Percentiles rank a stretch among this genome's conserved stretches.
Evolutionary conservation across 1,140 invertebrate species (phyloP).

Genomic region (Hermetia illucens): DNA sequence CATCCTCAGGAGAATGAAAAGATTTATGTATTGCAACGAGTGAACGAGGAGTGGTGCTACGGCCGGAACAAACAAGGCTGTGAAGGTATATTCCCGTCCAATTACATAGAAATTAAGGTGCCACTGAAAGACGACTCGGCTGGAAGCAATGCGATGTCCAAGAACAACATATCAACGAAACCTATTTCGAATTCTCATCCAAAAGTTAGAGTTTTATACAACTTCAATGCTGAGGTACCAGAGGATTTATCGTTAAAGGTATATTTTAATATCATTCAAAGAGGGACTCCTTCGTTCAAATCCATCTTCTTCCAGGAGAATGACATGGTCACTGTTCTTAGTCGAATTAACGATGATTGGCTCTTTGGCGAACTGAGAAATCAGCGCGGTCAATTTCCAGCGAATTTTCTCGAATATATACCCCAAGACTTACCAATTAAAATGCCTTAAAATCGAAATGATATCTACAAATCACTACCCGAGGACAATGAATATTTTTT

Average conservation of each 20-base stretch:
- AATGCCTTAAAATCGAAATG: constrained; percentile 19
- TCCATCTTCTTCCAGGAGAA: constrained; percentile 21
- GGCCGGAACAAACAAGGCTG: constrained; percentile 44
- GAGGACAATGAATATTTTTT: too few relatives aligned
- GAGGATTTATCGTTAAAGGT: constrained; percentile 45
- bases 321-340: constrained; percentile 52
- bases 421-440: constrained; percentile 29
- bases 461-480: too few relatives aligned
- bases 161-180: constrained; percentile 1
- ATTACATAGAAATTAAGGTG: constrained; percentile 61
- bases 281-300: too few relatives aligned
- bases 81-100: constrained; percentile 68
- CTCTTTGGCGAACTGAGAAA: constrained; percentile 56
- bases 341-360: constrained; percentile 66
- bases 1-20: constrained; percentile 48
- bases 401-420: constrained; percentile 56
- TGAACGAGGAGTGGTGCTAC: constrained; percentile 69
- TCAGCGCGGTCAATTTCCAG: constrained; percentile 62
- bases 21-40: constrained; percentile 46
- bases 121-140: constrained; percentile 38
- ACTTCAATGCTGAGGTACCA: constrained; percentile 43
- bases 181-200: constrained; percentile 5
- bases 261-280: too few relatives aligned
- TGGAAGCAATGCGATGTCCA: background rate
- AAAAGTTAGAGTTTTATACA: constrained; percentile 39